Percentiles rank a stretch among this genome's conserved stretches.
These are phyloP conservation scores for Xenus cinereus DNA, from an alignment of 2,113 vertebrate genomes.

Conservation along the genomic window DNA sequence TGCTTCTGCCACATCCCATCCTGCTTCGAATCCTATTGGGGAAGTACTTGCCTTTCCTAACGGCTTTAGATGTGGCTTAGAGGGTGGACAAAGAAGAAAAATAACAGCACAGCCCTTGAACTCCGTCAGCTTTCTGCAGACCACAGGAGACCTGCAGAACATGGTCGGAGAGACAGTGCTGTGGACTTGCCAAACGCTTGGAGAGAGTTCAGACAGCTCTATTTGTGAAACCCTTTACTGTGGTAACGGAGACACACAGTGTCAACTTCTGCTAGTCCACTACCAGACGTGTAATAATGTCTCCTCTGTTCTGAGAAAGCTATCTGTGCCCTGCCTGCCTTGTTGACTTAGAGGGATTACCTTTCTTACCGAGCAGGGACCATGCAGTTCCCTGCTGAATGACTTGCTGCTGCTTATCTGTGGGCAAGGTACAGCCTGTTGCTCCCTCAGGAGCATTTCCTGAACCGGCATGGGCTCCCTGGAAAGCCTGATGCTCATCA, in stretches of 20 bases:
- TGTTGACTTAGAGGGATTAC: conserved; percentile 41
- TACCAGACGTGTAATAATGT: background rate
- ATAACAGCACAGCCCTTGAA: background rate
- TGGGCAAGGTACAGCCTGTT: background rate
- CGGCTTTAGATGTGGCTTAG: background rate
- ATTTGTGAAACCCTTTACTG: conserved; percentile 2
- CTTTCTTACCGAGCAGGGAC: background rate
- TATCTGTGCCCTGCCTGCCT: background rate
- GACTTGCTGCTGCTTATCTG: conserved; percentile 24
- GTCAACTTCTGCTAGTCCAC: background rate
- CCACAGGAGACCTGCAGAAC: background rate
- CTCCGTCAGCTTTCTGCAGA: background rate
- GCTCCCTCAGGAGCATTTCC: background rate
- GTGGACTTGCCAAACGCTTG: background rate
- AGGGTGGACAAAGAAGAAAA: background rate
- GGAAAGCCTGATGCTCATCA: background rate
- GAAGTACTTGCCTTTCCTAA: background rate
- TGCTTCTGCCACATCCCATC: background rate
- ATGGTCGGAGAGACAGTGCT: background rate
- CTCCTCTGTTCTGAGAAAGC: conserved; percentile 19
- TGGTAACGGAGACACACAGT: background rate
- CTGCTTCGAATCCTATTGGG: background rate
- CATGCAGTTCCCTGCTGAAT: background rate
- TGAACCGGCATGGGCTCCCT: background rate
- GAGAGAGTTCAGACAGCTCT: background rate